Base-by-base conservation (phyloP, 1,140 invertebrate genomes). In the Bathynomus jamesi region DNA sequence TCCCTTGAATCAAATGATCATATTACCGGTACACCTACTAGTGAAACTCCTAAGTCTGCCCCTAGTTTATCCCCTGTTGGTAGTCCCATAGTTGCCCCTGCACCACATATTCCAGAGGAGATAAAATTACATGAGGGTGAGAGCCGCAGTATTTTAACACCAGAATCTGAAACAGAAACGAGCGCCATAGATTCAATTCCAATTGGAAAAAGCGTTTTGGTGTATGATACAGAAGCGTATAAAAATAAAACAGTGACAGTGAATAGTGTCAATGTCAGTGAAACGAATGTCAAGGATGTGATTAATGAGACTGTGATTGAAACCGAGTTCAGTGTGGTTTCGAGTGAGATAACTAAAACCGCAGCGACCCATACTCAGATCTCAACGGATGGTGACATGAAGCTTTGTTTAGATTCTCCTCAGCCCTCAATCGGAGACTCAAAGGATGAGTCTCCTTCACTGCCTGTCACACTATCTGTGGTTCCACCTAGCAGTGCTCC, bases 381-480 rank as follows among this genome's bases (percentile, higher is more conserved):
- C n/a, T n/a, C n/a, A n/a, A n/a, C n/a, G n/a, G n/a, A n/a, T n/a
- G n/a, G n/a, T n/a, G n/a, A n/a, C n/a, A n/a, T n/a, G n/a, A n/a
- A n/a, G n/a, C n/a, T n/a, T n/a, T n/a, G n/a, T n/a, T n/a, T n/a
- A n/a, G 40, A 53, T 11, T 11, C 21, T 21, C 11, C 40, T 17
- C 13, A 53, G 2, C 13, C 21, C 21, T 17, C 11, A 3, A 5
- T 53, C 13, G 21, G 40, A 3, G 21, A 11, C 13, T 53, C 40
- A 53, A 21, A 53, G 13, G 40, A 11, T 1, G 21, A 53, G 13
- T 53, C 21, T 17, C 21, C 40, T 17, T 17, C 40, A 17, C 40
- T 53, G n/a, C 30, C 66, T 68, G 53, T 46, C 10, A 30, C 46
- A n/a, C 28, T 69, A 53, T 46, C 46, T 61, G 21, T 61, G 28